phyloP scores from a whole-genome alignment of 1,140 invertebrate genomes.

The Stegodyphus dumicola region DNA sequence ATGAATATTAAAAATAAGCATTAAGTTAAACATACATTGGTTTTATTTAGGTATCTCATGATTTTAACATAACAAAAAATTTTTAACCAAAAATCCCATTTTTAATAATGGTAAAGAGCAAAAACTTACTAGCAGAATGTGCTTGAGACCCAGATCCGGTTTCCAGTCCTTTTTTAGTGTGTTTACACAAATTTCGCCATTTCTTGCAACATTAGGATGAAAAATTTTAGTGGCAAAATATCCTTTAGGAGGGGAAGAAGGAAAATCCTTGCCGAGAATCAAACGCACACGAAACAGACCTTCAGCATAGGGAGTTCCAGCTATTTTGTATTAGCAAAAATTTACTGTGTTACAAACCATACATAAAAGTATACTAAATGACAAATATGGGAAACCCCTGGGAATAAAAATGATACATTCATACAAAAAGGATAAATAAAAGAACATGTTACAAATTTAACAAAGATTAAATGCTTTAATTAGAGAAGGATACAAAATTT shows the following conservation, averaged over 20 bases:
- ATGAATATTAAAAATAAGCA: too few relatives aligned
- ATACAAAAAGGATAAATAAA: too few relatives aligned
- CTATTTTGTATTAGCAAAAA: constrained; percentile 67
- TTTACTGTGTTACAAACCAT: too few relatives aligned
- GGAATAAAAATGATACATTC: neutral
- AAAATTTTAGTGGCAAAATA: constrained; percentile 97
- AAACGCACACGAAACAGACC: constrained; percentile 91
- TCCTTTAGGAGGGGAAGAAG: constrained; percentile 91
- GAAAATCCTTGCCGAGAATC: constrained; percentile 92
- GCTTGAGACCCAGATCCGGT: constrained; percentile 93
- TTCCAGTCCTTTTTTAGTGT: constrained; percentile 98
- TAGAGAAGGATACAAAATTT: too few relatives aligned
- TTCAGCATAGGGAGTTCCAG: constrained; percentile 85
- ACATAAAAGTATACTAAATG: too few relatives aligned
- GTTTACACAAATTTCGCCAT: constrained; percentile 97
- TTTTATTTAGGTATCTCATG: too few relatives aligned
- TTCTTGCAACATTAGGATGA: constrained; percentile 94
- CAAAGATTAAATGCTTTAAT: too few relatives aligned
- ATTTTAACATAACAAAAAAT: too few relatives aligned
- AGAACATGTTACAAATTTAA: too few relatives aligned
- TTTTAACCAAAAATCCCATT: too few relatives aligned
- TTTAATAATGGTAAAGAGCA: neutral
- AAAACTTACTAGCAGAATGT: constrained; percentile 84
- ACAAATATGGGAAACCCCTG: neutral
- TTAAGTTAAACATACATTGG: too few relatives aligned